phyloP scores from a whole-genome alignment of 2,113 vertebrate species.

The Pyxicephalus adspersus region DNA sequence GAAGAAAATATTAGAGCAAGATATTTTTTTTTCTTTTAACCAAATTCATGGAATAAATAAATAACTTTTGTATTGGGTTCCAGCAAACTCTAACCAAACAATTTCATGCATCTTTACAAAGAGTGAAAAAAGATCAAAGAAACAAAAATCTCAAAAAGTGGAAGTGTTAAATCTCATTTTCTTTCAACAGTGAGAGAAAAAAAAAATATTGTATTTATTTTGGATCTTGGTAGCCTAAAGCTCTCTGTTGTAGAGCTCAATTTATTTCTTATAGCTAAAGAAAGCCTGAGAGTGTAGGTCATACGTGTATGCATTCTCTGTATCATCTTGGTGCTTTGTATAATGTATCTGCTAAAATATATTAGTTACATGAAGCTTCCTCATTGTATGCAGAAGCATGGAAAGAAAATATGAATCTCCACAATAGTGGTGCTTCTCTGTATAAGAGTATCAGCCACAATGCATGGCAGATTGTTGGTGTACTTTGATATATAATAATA shows the following conservation, averaged over 20 bases:
- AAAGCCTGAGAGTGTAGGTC: slow-evolving; percentile 29
- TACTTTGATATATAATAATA: too few relatives aligned
- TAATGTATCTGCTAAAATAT: slow-evolving; percentile 18
- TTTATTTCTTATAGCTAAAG: slow-evolving; percentile 39
- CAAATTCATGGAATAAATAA: slow-evolving; percentile 45
- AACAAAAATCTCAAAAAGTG: slow-evolving; percentile 40
- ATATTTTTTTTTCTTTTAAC: slow-evolving; percentile 22
- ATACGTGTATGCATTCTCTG: slow-evolving; percentile 25
- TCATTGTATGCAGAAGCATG: neutral
- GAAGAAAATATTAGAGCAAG: neutral
- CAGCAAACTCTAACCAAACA: slow-evolving; percentile 36
- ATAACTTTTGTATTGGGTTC: slow-evolving; percentile 29
- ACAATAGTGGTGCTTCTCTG: slow-evolving; percentile 64
- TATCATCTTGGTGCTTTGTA: slow-evolving; percentile 1
- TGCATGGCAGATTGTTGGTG: neutral
- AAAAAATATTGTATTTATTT: slow-evolving; percentile 54
- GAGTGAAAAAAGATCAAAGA: slow-evolving; percentile 48
- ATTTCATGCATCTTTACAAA: slow-evolving; percentile 51
- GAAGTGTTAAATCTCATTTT: slow-evolving; percentile 57
- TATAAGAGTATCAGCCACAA: neutral
- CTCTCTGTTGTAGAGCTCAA: slow-evolving; percentile 49
- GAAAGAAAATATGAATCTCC: slow-evolving; percentile 41
- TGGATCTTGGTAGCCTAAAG: slow-evolving; percentile 55
- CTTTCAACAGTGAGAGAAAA: slow-evolving; percentile 36
- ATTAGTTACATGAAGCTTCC: slow-evolving; percentile 16